Evolutionary conservation across 1,140 invertebrate genomes (phyloP).

Genomic region (Archivesica marissinica): DNA sequence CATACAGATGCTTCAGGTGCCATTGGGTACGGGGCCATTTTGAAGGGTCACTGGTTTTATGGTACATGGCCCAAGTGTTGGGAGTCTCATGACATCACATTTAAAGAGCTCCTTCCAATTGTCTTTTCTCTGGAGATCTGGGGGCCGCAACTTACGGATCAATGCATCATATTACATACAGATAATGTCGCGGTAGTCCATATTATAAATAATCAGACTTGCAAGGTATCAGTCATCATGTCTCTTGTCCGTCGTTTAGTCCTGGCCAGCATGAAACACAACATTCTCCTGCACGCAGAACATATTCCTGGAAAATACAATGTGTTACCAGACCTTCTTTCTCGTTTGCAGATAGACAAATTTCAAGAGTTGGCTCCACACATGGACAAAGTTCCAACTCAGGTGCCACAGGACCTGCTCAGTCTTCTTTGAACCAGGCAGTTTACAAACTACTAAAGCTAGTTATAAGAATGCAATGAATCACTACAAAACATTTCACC

Average conservation of each 20-base stretch:
- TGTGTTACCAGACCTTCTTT: slow-evolving; percentile 58
- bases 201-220: slow-evolving; percentile 61
- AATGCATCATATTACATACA: slow-evolving; percentile 30
- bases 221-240: slow-evolving; percentile 42
- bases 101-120: slow-evolving; percentile 63
- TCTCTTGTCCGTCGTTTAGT: slow-evolving; percentile 56
- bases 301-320: slow-evolving; percentile 58
- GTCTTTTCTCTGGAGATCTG: slow-evolving; percentile 60
- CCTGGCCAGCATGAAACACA: slow-evolving; percentile 31
- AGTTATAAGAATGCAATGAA: slow-evolving; percentile 35
- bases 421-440: background rate
- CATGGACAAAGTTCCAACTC: slow-evolving; percentile 35
- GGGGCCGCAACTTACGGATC: slow-evolving; percentile 19
- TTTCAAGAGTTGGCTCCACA: slow-evolving; percentile 18
- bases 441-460: slow-evolving; percentile 13
- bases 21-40: slow-evolving; percentile 26
- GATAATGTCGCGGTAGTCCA: slow-evolving; percentile 58
- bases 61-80: slow-evolving; percentile 5
- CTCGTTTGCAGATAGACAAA: slow-evolving; percentile 59
- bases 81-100: slow-evolving; percentile 25
- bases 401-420: slow-evolving; percentile 18
- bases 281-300: slow-evolving; percentile 46
- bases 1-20: slow-evolving; percentile 42
- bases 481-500: slow-evolving; percentile 9
- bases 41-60: slow-evolving; percentile 24